These are phyloP conservation scores for Carlito syrichta DNA, from an alignment of 2,113 vertebrate genomes.

Conservation along the genomic window DNA sequence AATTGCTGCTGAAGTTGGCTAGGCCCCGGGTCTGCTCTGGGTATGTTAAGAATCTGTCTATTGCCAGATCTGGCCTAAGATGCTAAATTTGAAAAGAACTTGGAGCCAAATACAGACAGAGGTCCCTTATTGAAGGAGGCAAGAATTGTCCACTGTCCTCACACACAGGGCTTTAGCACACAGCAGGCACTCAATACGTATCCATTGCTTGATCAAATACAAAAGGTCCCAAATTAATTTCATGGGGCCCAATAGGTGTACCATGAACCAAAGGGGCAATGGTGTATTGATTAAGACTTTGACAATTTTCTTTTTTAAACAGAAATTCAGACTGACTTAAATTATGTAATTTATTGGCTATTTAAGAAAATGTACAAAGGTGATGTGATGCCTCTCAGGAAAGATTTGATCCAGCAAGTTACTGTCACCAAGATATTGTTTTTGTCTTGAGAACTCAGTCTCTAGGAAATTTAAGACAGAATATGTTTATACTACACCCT, in stretches of 20 bases:
- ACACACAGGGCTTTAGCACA: neutral
- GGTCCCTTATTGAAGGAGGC: neutral
- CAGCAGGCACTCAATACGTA: neutral
- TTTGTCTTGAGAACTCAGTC: conserved; percentile 68
- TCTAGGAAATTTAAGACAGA: conserved; percentile 33
- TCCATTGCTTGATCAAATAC: neutral
- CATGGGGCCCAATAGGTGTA: too few species aligned
- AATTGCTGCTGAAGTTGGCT: conserved; percentile 17
- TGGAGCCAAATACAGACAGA: neutral
- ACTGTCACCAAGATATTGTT: conserved; percentile 24
- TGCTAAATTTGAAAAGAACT: neutral
- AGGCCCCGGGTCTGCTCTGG: neutral
- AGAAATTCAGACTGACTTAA: neutral
- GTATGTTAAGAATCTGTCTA: neutral
- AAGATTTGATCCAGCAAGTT: neutral
- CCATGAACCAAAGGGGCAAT: neutral
- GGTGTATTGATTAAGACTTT: neutral
- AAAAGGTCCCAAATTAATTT: neutral
- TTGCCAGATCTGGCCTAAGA: neutral
- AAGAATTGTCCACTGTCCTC: neutral
- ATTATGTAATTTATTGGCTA: neutral
- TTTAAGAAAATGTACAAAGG: neutral
- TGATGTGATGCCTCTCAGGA: neutral
- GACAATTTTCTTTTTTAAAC: neutral
- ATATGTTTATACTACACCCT: conserved; percentile 42